Base-by-base conservation (phyloP, 2,888 invertebrate species). In the Tenthredo distinguenda region DNA sequence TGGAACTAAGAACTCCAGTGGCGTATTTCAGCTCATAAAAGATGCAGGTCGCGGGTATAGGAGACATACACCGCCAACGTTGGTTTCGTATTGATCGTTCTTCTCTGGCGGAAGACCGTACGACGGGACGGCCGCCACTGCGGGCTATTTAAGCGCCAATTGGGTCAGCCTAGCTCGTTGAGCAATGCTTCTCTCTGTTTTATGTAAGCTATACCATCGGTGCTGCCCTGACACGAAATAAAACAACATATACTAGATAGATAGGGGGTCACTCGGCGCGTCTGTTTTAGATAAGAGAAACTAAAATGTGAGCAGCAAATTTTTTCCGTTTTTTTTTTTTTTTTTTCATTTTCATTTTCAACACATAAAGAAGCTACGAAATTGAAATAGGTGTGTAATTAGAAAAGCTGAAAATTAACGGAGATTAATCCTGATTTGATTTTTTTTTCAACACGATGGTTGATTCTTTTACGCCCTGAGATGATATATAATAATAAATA, bases 101-200 rank as follows among this genome's bases (percentile, higher is more conserved):
- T 12, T 86, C 37, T 15, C 71, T 82, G 40, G 40, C 65, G 40
- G 65, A 65, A 65, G 43, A 62, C 82, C 65, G 43, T 47, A 34
- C 62, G 50, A 71, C 21, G 40, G 40, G 9, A 74, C 72, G 68
- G 88, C 87, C 88, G 89, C 88, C 88, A 87, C 89, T 88, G 89
- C 88, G 87, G 88, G 87, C 89, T 88, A 88, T 90, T 89, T 89
- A 89, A 90, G 87, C 90, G 89, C 89, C 89, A 90, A 90, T 90
- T 90, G 89, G 89, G 90, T 90, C 90, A 88, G 89, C 89, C 88
- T 88, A 83, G 68, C 47, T 83, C 83, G 83, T 83, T 83, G 83
- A 83, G 83, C 83, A 83, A 83, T 62, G 68, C 40, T 81, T 81
- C 50, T 68, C 83, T 83, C 68, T 68, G 68, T 71, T 71, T 83